These are phyloP conservation scores for Bhutanitis thaidina DNA, from an alignment of 2,888 invertebrate genomes.

Conservation along the genomic window DNA sequence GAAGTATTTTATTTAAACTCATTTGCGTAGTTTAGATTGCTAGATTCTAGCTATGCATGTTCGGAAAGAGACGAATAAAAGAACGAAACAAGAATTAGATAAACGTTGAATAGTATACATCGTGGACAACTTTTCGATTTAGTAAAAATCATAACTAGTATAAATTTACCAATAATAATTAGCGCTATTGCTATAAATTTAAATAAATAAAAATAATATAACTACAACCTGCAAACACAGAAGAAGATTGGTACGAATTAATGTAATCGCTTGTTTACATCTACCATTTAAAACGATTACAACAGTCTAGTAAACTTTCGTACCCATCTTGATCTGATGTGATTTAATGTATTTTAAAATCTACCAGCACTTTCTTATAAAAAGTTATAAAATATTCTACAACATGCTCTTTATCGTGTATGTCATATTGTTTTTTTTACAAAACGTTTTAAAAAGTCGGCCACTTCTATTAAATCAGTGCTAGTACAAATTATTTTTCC, in stretches of 20 bases:
- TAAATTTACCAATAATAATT: constrained; percentile 30
- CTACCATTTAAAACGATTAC: constrained; percentile 48
- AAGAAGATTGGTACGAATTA: constrained; percentile 72
- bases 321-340: constrained; percentile 66
- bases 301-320: constrained; percentile 63
- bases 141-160: constrained; percentile 31
- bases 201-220: constrained; percentile 76
- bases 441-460: constrained; percentile 56
- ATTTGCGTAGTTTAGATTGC: constrained; percentile 66
- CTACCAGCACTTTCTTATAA: constrained; percentile 77
- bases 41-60: constrained; percentile 49
- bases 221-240: constrained; percentile 72
- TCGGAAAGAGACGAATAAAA: constrained; percentile 57
- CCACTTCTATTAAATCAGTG: constrained; percentile 64
- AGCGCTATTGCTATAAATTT: constrained; percentile 69
- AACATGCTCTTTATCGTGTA: constrained; percentile 48
- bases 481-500: constrained; percentile 50
- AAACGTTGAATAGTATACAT: constrained; percentile 25
- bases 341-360: constrained; percentile 43
- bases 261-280: constrained; percentile 54
- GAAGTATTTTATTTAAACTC: constrained; percentile 73
- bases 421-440: constrained; percentile 47
- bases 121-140: constrained; percentile 16
- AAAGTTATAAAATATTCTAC: constrained; percentile 76
- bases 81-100: constrained; percentile 46